Evolutionary conservation across 2,888 invertebrate species (phyloP).

Genomic region (Lampropteryx suffumata): DNA sequence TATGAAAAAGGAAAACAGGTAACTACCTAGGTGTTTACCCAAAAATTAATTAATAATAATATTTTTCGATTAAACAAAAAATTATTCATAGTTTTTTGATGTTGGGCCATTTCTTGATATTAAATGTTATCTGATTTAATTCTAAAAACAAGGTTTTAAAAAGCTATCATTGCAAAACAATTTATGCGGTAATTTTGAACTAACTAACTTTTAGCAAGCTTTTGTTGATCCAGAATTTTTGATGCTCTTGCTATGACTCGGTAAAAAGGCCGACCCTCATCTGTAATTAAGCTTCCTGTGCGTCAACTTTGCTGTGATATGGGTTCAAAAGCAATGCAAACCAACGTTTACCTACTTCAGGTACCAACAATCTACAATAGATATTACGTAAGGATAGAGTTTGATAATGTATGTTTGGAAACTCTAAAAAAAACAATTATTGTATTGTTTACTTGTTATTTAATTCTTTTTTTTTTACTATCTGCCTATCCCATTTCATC

Average conservation of each 20-base stretch:
- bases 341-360: constrained; percentile 33
- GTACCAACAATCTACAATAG: no score
- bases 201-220: constrained; percentile 23
- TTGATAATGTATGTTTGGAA: no score
- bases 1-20: constrained; percentile 45
- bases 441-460: no score
- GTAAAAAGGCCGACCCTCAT: constrained; percentile 57
- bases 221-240: constrained; percentile 53
- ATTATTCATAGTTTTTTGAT: constrained; percentile 2
- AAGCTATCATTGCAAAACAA: constrained; percentile 8
- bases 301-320: constrained; percentile 68
- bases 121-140: neutral
- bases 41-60: constrained; percentile 34
- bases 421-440: no score
- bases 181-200: constrained; percentile 9
- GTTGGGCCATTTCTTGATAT: no score
- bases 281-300: constrained; percentile 67
- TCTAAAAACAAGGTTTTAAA: no score
- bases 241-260: constrained; percentile 52
- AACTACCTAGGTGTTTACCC: constrained; percentile 21
- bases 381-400: no score
- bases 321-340: constrained; percentile 60
- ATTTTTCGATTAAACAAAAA: constrained; percentile 24
- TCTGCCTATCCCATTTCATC: no score
- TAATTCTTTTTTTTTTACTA: no score